Percentiles rank a stretch among this genome's conserved stretches.
phyloP scores from a whole-genome alignment of 2,888 invertebrate species.

The Platerodrilus igneus region DNA sequence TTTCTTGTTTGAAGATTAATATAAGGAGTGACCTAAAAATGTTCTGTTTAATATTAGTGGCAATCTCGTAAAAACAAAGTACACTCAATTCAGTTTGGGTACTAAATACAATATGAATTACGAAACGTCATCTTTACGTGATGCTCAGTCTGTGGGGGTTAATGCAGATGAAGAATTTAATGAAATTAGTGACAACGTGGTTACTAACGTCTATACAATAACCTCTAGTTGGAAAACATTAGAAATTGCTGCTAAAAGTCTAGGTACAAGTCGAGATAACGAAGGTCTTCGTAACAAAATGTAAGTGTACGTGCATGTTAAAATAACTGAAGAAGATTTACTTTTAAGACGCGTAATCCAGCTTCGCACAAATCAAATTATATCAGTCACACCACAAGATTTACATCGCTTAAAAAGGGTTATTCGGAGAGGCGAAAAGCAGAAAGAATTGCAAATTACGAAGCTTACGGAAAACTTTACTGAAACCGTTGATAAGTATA shows the following conservation, averaged over 20 bases:
- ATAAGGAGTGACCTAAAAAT: no score
- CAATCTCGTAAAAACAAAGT: no score
- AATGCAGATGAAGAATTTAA: no score
- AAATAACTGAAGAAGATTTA: no score
- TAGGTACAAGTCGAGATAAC: constrained; percentile 72
- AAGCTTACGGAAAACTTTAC: constrained; percentile 78
- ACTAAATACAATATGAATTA: no score
- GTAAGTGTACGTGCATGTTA: no score
- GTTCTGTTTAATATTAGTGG: no score
- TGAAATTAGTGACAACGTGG: constrained; percentile 74
- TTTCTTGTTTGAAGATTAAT: no score
- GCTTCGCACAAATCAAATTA: constrained; percentile 67
- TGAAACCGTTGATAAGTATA: constrained; percentile 72
- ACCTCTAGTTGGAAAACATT: constrained; percentile 67
- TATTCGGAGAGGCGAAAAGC: constrained; percentile 69
- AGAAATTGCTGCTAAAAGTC: constrained; percentile 67
- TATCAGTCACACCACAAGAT: constrained; percentile 68
- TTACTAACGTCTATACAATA: constrained; percentile 73
- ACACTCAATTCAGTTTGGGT: no score
- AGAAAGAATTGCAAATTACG: constrained; percentile 78
- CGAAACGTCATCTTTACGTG: no score
- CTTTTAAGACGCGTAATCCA: constrained; percentile 66
- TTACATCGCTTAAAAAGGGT: constrained; percentile 66
- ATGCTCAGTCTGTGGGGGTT: no score
- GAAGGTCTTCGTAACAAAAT: constrained; percentile 62